These are phyloP conservation scores for Maniola hyperantus DNA, from an alignment of 2,888 invertebrate genomes.

Conservation along the genomic window DNA sequence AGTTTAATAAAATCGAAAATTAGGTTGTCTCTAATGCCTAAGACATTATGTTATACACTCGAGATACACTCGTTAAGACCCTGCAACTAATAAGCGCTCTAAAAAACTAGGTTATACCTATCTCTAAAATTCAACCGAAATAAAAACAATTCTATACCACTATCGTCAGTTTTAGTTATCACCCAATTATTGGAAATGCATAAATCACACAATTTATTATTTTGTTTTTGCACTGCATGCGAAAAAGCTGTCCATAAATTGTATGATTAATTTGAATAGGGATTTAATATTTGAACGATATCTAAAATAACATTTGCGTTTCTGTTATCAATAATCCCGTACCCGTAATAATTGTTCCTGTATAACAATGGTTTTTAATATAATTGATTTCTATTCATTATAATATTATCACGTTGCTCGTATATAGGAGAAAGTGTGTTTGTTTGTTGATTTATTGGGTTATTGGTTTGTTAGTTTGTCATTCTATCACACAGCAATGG, in stretches of 20 bases:
- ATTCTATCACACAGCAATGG: too few relatives aligned
- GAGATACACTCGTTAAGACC: too few relatives aligned
- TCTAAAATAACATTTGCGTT: conserved; percentile 25
- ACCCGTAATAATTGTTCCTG: conserved; percentile 26
- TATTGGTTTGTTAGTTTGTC: too few relatives aligned
- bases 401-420: background rate
- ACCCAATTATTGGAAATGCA: conserved; percentile 4
- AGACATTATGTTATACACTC: too few relatives aligned
- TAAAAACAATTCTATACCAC: background rate
- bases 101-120: too few relatives aligned
- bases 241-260: background rate
- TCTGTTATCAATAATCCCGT: conserved; percentile 20
- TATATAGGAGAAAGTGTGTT: too few relatives aligned
- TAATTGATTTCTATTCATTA: conserved; percentile 1
- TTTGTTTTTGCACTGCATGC: conserved; percentile 14
- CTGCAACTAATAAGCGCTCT: too few relatives aligned
- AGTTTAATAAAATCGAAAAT: too few relatives aligned
- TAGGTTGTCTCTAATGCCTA: too few relatives aligned
- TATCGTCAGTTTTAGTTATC: background rate
- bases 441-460: too few relatives aligned
- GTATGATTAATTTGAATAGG: conserved; percentile 22
- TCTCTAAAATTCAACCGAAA: too few relatives aligned
- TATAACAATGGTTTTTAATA: conserved; percentile 14
- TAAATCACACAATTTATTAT: conserved; percentile 14
- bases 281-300: conserved; percentile 23